Base-by-base conservation (phyloP, 37 sponge, comb jelly and placozoan genomes). In the Eunapius fragilis region DNA sequence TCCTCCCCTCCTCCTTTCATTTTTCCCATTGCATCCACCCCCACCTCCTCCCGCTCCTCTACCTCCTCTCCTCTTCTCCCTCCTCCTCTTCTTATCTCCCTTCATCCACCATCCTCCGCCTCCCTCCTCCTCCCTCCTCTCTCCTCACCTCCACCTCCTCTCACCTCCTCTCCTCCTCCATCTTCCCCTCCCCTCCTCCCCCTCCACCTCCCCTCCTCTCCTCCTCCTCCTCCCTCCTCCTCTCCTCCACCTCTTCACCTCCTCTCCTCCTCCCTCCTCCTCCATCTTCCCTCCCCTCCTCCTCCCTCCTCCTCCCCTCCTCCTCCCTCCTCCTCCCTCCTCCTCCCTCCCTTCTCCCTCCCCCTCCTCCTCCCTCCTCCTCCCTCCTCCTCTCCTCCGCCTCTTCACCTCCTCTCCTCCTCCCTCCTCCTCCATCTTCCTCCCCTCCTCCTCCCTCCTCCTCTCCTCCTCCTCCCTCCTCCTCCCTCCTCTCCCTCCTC, bases 111-210 rank as follows among this genome's bases (percentile, higher is more conserved):
- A n/a, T n/a, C n/a, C n/a, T 75, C 30, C 33, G 5, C 33, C 2
- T 11, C 32, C 33, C 7, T 9, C 31, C 31, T 32, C 32, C 35
- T 34, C 76, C 7, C 32, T 34, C 5, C 32, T 75, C 35, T 9
- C 5, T 11, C 76, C 76, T 75, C 24, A 2, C 76, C 12, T 24
- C 33, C 31, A 10, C 76, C 35, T 2, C 7, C 3, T 32, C 76
- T 9, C 76, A 7, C 7, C 76, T 9, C 35, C 32, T 75, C 31
- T 33, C 32, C 7, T 34, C 31, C 12, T 70, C 33, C 70, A 30
- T 70, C 33, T 12, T 45, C 58, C 30, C 70, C 81, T 23, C 11
- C 70, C 81, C 69, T 28, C 69, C 81, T 80, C 32, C 31, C 70
- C 32, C 34, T 45, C 69, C 28, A 2, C 68, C 81, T 13, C 69